Percentiles rank a stretch among this genome's conserved stretches.
Conservation (phyloP, 2,888 invertebrate species). For the Copidosoma aretas region DNA sequence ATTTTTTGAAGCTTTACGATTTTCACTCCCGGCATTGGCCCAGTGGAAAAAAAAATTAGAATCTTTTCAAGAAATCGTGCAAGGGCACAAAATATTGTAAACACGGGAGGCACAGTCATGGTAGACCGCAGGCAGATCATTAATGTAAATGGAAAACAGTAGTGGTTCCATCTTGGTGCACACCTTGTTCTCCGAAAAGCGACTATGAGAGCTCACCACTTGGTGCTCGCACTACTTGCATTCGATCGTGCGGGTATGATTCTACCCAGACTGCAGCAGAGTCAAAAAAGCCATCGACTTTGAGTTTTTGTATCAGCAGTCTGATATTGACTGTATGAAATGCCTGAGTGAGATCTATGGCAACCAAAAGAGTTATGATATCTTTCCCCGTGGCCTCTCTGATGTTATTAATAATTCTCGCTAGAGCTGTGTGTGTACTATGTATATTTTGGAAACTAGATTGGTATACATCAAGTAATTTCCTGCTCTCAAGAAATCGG, state of each 20-base stretch:
- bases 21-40: too few relatives aligned
- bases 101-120: too few relatives aligned
- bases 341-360: constrained; percentile 16
- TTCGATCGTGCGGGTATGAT: constrained; percentile 10
- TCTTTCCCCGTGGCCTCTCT: not conserved
- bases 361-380: not conserved
- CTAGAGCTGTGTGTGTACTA: constrained; percentile 7
- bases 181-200: too few relatives aligned
- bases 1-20: too few relatives aligned
- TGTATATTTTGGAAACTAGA: constrained; percentile 7
- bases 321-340: constrained; percentile 18
- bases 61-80: too few relatives aligned
- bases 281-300: not conserved
- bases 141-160: too few relatives aligned
- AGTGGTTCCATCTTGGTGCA: too few relatives aligned
- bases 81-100: too few relatives aligned
- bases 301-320: not conserved
- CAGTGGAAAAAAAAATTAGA: too few relatives aligned
- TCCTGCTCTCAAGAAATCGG: not conserved
- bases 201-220: too few relatives aligned
- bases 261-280: not conserved
- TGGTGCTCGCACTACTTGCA: constrained; percentile 19
- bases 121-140: too few relatives aligned
- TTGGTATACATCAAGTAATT: not conserved
- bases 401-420: constrained; percentile 8